Conservation (phyloP, 2,797 vertebrate genomes). For the Neosilurus mollespiculum region DNA sequence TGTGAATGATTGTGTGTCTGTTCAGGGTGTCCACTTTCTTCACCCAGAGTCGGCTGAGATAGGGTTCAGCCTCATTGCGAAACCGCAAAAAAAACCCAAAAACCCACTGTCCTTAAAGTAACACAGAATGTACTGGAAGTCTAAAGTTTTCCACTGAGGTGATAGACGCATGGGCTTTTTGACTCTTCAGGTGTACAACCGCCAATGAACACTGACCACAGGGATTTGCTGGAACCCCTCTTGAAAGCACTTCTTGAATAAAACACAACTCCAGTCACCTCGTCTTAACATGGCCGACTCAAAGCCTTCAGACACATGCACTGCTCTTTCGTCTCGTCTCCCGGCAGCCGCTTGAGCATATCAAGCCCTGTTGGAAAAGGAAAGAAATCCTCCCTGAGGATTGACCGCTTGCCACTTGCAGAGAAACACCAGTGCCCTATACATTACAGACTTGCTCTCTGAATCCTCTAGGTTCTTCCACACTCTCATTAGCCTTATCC, state of each 20-base stretch:
- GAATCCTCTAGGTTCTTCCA: neutral
- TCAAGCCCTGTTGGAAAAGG: conserved; percentile 26
- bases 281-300: neutral
- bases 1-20: no score
- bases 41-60: no score
- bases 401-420: neutral
- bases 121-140: neutral
- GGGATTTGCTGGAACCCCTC: conserved; percentile 9
- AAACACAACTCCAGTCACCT: conserved; percentile 1
- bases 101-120: neutral
- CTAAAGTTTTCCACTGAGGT: neutral
- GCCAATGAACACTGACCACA: neutral
- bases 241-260: neutral
- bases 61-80: no score
- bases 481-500: conserved; percentile 8
- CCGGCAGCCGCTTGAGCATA: conserved; percentile 5
- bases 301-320: neutral
- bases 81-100: no score
- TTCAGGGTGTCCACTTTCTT: no score
- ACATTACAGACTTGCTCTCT: neutral
- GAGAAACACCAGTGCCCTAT: conserved; percentile 14
- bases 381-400: conserved; percentile 22
- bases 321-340: conserved; percentile 1
- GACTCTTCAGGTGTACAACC: neutral
- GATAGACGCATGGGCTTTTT: neutral